These are phyloP conservation scores for Dallia pectoralis DNA, from an alignment of 2,797 vertebrate genomes.

Conservation along the genomic window DNA sequence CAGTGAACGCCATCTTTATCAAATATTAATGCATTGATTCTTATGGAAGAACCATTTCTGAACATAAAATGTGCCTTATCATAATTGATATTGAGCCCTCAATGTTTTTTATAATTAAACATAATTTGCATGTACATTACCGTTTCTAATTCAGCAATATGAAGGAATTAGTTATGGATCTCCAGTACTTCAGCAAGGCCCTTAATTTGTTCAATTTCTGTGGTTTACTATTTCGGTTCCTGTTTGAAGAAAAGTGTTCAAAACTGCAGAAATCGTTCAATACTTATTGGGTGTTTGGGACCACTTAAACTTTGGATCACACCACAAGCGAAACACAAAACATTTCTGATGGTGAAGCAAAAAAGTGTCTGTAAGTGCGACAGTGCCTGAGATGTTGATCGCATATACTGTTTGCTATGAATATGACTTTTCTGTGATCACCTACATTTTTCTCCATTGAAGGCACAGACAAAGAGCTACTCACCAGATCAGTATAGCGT, in stretches of 20 bases:
- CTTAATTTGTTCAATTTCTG: too few species aligned
- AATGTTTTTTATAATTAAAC: too few species aligned
- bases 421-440: constrained; percentile 13
- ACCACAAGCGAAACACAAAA: background rate
- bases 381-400: constrained; percentile 19
- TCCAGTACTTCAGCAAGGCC: too few species aligned
- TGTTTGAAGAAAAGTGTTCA: background rate
- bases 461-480: constrained; percentile 9
- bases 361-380: constrained; percentile 2
- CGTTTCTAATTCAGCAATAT: too few species aligned
- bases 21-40: too few species aligned
- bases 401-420: background rate
- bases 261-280: background rate
- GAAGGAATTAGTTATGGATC: too few species aligned
- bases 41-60: too few species aligned
- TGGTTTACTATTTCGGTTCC: background rate
- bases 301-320: background rate
- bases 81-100: too few species aligned
- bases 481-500: constrained; percentile 14
- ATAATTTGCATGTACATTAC: too few species aligned
- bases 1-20: too few species aligned
- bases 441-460: constrained; percentile 14
- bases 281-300: background rate
- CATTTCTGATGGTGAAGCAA: background rate
- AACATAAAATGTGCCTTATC: too few species aligned